Percentiles rank a stretch among this genome's conserved stretches.
Evolutionary conservation across 1,140 invertebrate genomes (phyloP).

Genomic region (Nilaparvata lugens): DNA sequence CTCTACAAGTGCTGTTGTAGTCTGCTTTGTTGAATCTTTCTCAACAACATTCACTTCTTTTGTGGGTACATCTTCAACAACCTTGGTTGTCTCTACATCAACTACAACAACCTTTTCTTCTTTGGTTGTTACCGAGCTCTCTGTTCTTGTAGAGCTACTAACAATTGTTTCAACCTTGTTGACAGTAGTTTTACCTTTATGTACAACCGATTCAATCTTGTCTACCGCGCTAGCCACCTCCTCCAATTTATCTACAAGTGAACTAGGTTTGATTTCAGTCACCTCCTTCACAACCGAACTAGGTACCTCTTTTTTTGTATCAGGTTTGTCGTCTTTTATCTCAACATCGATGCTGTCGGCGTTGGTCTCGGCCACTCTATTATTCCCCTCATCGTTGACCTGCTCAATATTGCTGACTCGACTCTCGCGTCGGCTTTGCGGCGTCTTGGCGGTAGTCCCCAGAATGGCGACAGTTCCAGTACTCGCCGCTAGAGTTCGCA

Average conservation of each 20-base stretch:
- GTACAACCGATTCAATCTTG: too few species aligned
- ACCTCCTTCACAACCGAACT: too few species aligned
- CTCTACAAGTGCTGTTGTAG: neutral
- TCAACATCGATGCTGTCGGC: too few species aligned
- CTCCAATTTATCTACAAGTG: too few species aligned
- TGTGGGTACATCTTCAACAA: neutral
- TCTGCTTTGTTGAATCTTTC: neutral
- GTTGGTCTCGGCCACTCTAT: neutral
- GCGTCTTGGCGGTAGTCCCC: slow-evolving; percentile 26
- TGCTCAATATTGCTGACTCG: neutral
- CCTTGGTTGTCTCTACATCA: neutral
- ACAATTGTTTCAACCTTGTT: too few species aligned
- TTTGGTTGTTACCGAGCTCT: neutral
- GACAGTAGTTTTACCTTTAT: too few species aligned
- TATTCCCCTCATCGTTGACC: neutral
- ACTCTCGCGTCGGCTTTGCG: too few species aligned
- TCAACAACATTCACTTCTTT: neutral
- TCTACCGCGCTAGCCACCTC: too few species aligned
- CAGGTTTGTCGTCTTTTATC: too few species aligned
- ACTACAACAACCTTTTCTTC: neutral
- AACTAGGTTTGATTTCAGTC: too few species aligned
- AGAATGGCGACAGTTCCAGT: slow-evolving; percentile 28
- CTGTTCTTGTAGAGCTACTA: neutral
- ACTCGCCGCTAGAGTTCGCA: slow-evolving; percentile 23
- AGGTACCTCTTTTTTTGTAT: too few species aligned